Conservation (phyloP, 2,888 invertebrate genomes). For the Trissoscelio sp. region DNA sequence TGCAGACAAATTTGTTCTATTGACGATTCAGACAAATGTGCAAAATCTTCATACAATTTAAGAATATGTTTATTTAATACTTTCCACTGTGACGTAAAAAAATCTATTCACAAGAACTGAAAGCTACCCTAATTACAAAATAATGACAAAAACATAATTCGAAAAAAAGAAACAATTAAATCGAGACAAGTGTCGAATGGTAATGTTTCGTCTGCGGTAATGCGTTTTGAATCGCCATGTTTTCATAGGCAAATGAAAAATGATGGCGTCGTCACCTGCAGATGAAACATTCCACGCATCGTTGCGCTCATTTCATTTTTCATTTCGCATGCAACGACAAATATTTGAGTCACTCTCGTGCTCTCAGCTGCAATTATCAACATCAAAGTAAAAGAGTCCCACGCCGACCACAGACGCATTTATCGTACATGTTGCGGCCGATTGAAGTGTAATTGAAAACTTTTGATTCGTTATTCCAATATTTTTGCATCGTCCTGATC, state of each 20-base stretch:
- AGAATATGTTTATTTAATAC: neutral
- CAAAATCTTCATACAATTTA: slow-evolving; percentile 6
- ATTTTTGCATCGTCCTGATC: neutral
- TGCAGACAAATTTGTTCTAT: slow-evolving; percentile 10
- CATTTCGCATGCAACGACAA: slow-evolving; percentile 59
- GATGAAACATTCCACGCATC: slow-evolving; percentile 52
- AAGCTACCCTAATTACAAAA: slow-evolving; percentile 17
- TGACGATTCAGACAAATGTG: slow-evolving; percentile 3
- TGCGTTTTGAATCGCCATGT: neutral
- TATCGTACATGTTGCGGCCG: neutral
- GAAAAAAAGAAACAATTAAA: slow-evolving; percentile 27
- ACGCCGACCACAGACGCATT: slow-evolving; percentile 23
- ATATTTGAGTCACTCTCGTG: slow-evolving; percentile 40
- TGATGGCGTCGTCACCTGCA: slow-evolving; percentile 10
- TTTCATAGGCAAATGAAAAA: neutral
- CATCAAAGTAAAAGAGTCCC: slow-evolving; percentile 49
- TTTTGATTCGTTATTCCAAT: neutral
- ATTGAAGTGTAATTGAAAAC: slow-evolving; percentile 26
- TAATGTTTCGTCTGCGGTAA: slow-evolving; percentile 16
- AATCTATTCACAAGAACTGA: slow-evolving; percentile 24
- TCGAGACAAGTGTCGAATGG: slow-evolving; percentile 19
- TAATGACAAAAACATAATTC: slow-evolving; percentile 33
- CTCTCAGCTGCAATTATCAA: slow-evolving; percentile 42
- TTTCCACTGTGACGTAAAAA: slow-evolving; percentile 52
- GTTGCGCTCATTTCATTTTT: slow-evolving; percentile 49